phyloP scores from a whole-genome alignment of 2,113 vertebrate species.

The Cyanoramphus novaezelandiae region DNA sequence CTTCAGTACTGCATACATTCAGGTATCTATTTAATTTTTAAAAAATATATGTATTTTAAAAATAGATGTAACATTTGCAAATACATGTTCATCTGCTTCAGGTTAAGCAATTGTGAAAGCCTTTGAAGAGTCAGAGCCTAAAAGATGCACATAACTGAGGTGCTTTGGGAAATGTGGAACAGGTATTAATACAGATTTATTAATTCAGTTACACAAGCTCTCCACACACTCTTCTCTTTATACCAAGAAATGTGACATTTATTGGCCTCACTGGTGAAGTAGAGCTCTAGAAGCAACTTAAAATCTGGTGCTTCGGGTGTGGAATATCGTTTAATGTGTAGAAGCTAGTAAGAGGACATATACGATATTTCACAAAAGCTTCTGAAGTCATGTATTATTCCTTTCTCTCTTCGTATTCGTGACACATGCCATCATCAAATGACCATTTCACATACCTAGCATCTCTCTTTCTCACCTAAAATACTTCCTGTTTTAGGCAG shows the following conservation, averaged over 20 bases:
- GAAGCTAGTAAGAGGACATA: neutral
- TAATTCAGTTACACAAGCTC: slow-evolving; percentile 5
- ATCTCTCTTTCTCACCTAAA: neutral
- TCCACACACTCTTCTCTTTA: neutral
- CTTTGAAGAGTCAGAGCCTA: neutral
- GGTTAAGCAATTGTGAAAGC: neutral
- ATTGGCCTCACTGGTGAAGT: neutral
- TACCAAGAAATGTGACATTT: neutral
- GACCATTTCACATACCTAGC: neutral
- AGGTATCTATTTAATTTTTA: neutral
- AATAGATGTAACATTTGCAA: neutral
- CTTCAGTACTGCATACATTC: neutral
- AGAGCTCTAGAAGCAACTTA: neutral
- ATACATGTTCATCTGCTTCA: neutral
- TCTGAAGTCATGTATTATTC: neutral
- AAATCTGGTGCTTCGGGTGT: neutral
- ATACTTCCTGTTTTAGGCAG: neutral
- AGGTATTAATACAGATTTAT: neutral
- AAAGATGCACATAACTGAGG: neutral
- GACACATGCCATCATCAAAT: neutral
- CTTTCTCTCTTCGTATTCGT: neutral
- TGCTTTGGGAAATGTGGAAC: neutral
- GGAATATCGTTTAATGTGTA: neutral
- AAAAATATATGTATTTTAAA: neutral
- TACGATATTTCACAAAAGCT: neutral